Evolutionary conservation across 1,140 invertebrate species (phyloP).

Genomic region (Drosophila parvula): DNA sequence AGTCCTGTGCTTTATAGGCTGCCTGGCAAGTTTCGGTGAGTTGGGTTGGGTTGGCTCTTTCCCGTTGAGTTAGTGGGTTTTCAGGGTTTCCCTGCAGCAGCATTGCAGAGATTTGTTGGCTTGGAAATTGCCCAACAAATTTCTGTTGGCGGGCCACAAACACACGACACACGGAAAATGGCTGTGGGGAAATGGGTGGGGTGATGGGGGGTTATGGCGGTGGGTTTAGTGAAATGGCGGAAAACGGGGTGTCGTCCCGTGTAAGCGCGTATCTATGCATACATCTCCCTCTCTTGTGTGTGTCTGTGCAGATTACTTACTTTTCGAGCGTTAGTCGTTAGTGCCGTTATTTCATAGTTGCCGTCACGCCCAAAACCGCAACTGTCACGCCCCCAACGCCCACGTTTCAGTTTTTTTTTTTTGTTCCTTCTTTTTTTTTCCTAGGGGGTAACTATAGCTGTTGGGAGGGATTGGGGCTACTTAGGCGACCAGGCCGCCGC

Average conservation of each 20-base stretch:
- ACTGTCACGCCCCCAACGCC: conserved; percentile 10
- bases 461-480: conserved; percentile 41
- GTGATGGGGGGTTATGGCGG: no score
- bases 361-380: conserved; percentile 68
- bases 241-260: conserved; percentile 28
- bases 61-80: conserved; percentile 5
- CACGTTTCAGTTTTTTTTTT: neutral
- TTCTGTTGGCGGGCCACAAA: conserved; percentile 78
- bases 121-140: conserved; percentile 82
- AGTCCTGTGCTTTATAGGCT: neutral
- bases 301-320: conserved; percentile 76
- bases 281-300: conserved; percentile 44
- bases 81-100: conserved; percentile 34
- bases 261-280: conserved; percentile 69
- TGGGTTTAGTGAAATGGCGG: neutral
- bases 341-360: conserved; percentile 80
- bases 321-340: conserved; percentile 78
- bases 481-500: conserved; percentile 62
- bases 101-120: conserved; percentile 80
- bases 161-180: conserved; percentile 52
- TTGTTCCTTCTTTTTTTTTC: neutral
- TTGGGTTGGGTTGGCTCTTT: neutral
- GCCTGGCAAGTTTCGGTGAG: neutral
- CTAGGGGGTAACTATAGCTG: neutral
- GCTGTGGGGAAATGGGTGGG: neutral